phyloP scores from a whole-genome alignment of 2,113 vertebrate genomes.

The Neotragus moschatus region DNA sequence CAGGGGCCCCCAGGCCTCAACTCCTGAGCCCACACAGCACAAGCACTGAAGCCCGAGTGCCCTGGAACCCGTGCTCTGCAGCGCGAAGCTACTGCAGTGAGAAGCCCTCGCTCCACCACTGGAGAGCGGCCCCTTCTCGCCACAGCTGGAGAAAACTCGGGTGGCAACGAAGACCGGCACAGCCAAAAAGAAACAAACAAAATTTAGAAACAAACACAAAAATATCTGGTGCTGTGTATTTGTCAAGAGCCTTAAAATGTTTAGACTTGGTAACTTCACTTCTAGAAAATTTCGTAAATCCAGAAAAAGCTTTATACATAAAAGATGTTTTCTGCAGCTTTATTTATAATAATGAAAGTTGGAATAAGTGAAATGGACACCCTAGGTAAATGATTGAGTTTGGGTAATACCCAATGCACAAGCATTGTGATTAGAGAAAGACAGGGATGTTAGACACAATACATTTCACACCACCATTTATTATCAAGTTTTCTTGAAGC shows the following conservation, averaged over 20 bases:
- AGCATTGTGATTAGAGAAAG: neutral
- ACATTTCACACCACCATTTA: neutral
- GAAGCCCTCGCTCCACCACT: neutral
- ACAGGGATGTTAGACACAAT: neutral
- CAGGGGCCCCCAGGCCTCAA: neutral
- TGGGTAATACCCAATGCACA: neutral
- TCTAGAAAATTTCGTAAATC: neutral
- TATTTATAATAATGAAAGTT: neutral
- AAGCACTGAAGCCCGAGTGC: neutral
- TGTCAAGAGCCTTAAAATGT: neutral
- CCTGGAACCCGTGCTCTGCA: neutral
- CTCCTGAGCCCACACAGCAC: neutral
- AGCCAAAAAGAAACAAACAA: neutral
- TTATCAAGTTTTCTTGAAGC: neutral
- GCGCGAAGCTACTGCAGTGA: neutral
- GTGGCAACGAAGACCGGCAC: accelerated
- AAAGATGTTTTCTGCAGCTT: neutral
- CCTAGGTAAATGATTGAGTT: neutral
- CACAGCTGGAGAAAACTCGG: neutral
- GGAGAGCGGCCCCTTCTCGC: neutral
- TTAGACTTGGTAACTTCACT: neutral
- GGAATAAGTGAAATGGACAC: neutral
- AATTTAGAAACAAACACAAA: neutral
- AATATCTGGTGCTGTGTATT: neutral
- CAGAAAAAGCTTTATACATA: neutral